phyloP scores from a whole-genome alignment of 2,888 invertebrate genomes.

The Synanthedon formicaeformis region DNA sequence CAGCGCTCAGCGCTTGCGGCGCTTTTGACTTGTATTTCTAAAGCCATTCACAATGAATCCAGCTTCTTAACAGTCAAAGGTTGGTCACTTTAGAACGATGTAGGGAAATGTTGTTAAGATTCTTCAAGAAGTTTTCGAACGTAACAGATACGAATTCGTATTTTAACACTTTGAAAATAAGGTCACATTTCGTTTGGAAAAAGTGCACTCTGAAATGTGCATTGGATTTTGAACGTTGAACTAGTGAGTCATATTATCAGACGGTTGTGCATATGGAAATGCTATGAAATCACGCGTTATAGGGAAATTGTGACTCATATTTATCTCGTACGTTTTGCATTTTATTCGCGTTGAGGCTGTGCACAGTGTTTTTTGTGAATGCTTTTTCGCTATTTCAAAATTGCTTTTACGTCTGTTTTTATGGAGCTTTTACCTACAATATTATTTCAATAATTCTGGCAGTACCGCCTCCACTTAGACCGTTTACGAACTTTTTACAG shows the following conservation, averaged over 20 bases:
- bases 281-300: not conserved
- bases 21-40: not conserved
- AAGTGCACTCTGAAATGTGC: not conserved
- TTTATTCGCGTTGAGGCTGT: not conserved
- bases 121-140: not conserved
- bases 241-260: not conserved
- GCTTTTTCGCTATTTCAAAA: not conserved
- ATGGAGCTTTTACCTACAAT: constrained; percentile 1
- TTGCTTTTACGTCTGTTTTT: not conserved
- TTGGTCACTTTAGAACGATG: not conserved
- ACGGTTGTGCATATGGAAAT: not conserved
- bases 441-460: no score
- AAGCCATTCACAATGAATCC: not conserved
- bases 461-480: no score
- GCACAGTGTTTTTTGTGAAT: not conserved
- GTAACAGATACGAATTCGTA: not conserved
- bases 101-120: not conserved
- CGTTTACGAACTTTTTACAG: no score
- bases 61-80: not conserved
- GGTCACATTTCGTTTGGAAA: not conserved
- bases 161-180: not conserved
- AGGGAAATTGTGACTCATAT: not conserved
- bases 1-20: not conserved
- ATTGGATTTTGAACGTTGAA: not conserved
- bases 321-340: not conserved